These are phyloP conservation scores for Euura saliciscinereae DNA, from an alignment of 1,140 invertebrate genomes.

Conservation along the genomic window DNA sequence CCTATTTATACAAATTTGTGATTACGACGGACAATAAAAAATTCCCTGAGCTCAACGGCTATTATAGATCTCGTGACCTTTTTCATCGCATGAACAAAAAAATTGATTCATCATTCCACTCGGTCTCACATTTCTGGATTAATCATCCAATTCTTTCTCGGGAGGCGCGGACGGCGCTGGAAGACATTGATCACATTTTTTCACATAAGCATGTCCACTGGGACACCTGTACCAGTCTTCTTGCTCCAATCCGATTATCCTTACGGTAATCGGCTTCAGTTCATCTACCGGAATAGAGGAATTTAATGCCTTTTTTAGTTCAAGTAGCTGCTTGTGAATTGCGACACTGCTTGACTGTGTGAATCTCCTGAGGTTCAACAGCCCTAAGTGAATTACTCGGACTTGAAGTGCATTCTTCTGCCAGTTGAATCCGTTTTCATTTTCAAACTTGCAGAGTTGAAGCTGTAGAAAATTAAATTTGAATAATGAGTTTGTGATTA, in stretches of 20 bases:
- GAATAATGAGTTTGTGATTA: too few species aligned
- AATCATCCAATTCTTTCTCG: too few species aligned
- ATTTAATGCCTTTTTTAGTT: not conserved
- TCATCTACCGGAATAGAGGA: not conserved
- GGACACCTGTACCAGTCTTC: not conserved
- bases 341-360: not conserved
- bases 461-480: not conserved
- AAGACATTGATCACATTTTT: not conserved
- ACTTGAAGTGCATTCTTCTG: not conserved
- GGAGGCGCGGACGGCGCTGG: not conserved
- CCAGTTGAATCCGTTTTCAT: not conserved
- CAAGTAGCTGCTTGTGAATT: not conserved
- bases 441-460: not conserved
- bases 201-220: not conserved
- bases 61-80: too few species aligned
- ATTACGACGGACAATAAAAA: too few species aligned
- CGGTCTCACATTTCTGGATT: too few species aligned
- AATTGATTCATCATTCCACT: too few species aligned
- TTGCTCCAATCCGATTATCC: not conserved
- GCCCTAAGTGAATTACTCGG: not conserved
- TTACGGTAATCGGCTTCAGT: not conserved
- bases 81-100: too few species aligned
- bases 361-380: not conserved
- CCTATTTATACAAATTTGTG: too few species aligned
- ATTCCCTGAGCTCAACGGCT: too few species aligned